phyloP scores from a whole-genome alignment of 2,888 invertebrate genomes.

The Caenorhabditis japonica region DNA sequence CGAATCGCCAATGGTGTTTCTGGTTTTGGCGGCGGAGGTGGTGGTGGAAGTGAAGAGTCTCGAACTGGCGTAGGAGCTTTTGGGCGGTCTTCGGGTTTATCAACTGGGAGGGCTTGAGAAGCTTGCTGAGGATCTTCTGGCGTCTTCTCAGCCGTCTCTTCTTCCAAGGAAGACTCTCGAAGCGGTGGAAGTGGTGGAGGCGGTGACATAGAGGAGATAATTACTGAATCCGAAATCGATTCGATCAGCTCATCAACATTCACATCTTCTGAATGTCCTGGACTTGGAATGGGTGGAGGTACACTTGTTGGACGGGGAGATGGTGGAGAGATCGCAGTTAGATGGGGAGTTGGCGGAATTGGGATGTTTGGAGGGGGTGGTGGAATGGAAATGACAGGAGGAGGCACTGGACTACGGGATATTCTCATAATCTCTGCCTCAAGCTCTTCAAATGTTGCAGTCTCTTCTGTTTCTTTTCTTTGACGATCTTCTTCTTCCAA shows the following conservation, averaged over 20 bases:
- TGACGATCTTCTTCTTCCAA: slow-evolving; percentile 46
- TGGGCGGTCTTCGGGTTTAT: slow-evolving; percentile 16
- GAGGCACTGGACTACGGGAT: slow-evolving; percentile 32
- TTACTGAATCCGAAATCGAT: slow-evolving; percentile 38
- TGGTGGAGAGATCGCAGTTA: slow-evolving; percentile 14
- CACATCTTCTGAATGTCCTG: slow-evolving; percentile 33
- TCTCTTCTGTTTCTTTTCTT: slow-evolving; percentile 40
- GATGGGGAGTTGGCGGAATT: slow-evolving; percentile 12
- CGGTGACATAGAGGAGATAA: slow-evolving; percentile 22
- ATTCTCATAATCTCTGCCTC: slow-evolving; percentile 41
- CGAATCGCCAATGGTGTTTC: slow-evolving; percentile 36
- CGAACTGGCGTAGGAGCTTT: slow-evolving; percentile 31
- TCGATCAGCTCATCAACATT: slow-evolving; percentile 40
- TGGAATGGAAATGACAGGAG: slow-evolving; percentile 33
- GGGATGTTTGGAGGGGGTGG: slow-evolving; percentile 39
- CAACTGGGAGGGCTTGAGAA: too few species aligned
- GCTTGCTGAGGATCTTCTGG: slow-evolving; percentile 20
- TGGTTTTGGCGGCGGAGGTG: slow-evolving; percentile 47
- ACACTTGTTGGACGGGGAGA: slow-evolving; percentile 44
- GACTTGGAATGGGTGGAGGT: slow-evolving; percentile 42
- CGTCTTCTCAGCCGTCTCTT: neutral
- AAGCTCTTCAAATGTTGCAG: slow-evolving; percentile 39
- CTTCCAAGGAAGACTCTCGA: slow-evolving; percentile 35
- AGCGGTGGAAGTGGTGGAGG: slow-evolving; percentile 40
- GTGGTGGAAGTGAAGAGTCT: slow-evolving; percentile 45